Base-by-base conservation (phyloP, 2,888 invertebrate species). In the Hesperia comma region DNA sequence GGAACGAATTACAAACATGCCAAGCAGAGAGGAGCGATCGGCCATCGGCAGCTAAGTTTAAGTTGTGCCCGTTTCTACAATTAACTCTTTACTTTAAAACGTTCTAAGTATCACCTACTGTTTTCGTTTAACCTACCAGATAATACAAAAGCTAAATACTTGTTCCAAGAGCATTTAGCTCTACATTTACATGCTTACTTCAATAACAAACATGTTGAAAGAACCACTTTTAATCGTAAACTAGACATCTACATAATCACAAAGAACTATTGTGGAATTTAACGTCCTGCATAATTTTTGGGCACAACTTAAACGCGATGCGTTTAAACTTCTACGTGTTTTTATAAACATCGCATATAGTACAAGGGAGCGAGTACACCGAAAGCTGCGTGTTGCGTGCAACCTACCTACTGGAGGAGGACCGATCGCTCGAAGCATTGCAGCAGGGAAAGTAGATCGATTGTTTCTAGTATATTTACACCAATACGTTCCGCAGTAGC, bases 311-410 rank as follows among this genome's bases (percentile, higher is more conserved):
- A 87, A 90, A 85, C 85, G 72, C 70, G 74, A 77, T 78, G 78
- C 71, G 77, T 75, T 75, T 73, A 73, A 76, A 74, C 74, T 68
- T 81, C 88, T 89, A 90, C 87, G 85, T 84, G 84, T 77, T 81
- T 79, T 73, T 81, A 79, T 78, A 67, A 69, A 69, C 75, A 84
- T 85, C 81, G 86, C 84, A 82, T 83, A 78, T 75, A 82, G 75
- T 82, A 84, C 78, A 79, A 70, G 75, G 74, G 87, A 90, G 90
- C 90, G 73, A 84, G 81, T 85, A 90, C 91, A 91, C 88, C 87
- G 86, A 91, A 92, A 92, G 92, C 91, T 82, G 86, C 82, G 85
- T 86, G 82, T 86, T 85, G 87, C 90, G 90, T 91, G 90, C 90
- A 87, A 79, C 76, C 79, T 81, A 79, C 80, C 80, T 85, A 76